A percentile compares a stretch with the other conserved stretches of the same genome.
phyloP scores from a whole-genome alignment of 2,888 invertebrate genomes.

The Zelleria hepariella region DNA sequence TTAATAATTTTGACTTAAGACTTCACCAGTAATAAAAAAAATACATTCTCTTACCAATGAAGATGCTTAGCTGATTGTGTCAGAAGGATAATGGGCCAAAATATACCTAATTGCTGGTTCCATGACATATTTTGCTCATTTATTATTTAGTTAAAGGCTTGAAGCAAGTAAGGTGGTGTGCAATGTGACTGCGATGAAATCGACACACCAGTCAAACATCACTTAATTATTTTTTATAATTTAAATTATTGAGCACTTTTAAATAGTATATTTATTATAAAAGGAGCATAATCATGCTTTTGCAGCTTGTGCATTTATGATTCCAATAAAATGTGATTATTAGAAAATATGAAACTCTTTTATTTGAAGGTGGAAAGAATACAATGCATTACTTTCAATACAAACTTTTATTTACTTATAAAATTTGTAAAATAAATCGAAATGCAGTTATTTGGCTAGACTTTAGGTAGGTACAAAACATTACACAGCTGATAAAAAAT shows the following conservation, averaged over 20 bases:
- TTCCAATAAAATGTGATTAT: slow-evolving; percentile 69
- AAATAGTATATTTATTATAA: slow-evolving; percentile 49
- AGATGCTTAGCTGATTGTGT: too few species aligned
- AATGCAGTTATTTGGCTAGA: background rate
- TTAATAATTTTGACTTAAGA: background rate
- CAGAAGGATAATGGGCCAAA: too few species aligned
- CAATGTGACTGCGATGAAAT: slow-evolving; percentile 21
- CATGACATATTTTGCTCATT: too few species aligned
- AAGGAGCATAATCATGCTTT: slow-evolving; percentile 54
- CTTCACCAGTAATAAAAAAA: background rate
- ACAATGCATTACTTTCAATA: background rate
- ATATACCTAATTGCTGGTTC: too few species aligned
- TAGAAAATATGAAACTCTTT: slow-evolving; percentile 32
- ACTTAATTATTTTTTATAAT: slow-evolving; percentile 31
- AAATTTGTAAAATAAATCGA: background rate
- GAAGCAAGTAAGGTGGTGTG: background rate
- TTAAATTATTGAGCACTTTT: slow-evolving; percentile 15
- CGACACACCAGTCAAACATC: slow-evolving; percentile 69
- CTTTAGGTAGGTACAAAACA: background rate
- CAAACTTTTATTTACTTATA: slow-evolving; percentile 4
- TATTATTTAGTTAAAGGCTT: background rate
- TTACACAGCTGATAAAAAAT: background rate
- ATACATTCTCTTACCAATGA: too few species aligned
- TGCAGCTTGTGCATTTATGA: slow-evolving; percentile 66
- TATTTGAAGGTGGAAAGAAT: slow-evolving; percentile 11